Evolutionary conservation across 2,113 vertebrate genomes (phyloP), one percentile per base, ranked within the genome.

Genomic region (Pseudolaguvia tuberculata): DNA sequence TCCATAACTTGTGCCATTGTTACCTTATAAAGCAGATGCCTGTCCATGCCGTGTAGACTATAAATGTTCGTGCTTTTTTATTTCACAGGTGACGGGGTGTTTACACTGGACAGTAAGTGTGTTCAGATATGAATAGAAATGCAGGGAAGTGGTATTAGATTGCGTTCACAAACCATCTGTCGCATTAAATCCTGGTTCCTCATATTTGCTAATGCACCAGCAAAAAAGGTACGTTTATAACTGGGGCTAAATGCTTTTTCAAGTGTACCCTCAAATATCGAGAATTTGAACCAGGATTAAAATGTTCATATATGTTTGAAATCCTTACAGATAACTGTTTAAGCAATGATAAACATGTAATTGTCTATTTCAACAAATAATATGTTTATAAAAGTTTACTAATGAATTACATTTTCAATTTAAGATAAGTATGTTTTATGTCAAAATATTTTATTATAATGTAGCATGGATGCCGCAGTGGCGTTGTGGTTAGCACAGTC

Each of bases 11-110:
- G 50, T 69, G 62, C 79, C 48, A 77, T 51, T 78, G 84, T 91
- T 84, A 84, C 90, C 89, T 89, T 92, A 90, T 91, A 90, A 91
- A 91, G 90, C 75, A 84, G 73, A 81, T 71, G 31, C 51, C 80
- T 74, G 51, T 58, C 59, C 50, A 48, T 21, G 31, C 50, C 1
- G 45, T 15, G 66, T 53, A 20, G 21, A 11, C 12, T 53, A n/a
- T 76, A 72, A 79, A 83, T 59, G 65, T 57, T 76, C 48, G 69
- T 70, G 82, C 75, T 65, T 86, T 21, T 27, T 77, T 14, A 56
- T 12, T 73, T 78, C 55, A 76, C 72, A 81, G 80, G 80, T 79
- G 73, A 77, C 68, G 23, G 55, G 4, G 31, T 62, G 51, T 73
- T 59, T 31, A 31, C 29, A 20, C 45, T 9, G 23, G 56, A 39